Percentiles rank a stretch among this genome's conserved stretches.
Conservation (phyloP, 2,797 vertebrate species). For the Silurus aristotelis region DNA sequence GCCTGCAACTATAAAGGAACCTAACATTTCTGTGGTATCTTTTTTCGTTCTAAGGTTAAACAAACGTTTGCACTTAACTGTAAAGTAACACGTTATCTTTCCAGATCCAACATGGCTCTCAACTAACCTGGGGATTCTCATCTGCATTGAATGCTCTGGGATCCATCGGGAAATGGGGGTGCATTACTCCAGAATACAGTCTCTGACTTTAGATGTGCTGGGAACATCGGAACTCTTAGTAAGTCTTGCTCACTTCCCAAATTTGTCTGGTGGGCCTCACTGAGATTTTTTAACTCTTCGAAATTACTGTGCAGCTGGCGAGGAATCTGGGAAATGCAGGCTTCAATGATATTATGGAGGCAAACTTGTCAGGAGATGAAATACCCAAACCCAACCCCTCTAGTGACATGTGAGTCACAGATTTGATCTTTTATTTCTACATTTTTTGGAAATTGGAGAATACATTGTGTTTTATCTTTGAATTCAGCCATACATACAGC, state of each 20-base stretch:
- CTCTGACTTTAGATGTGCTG: conserved; percentile 91
- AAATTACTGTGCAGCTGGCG: conserved; percentile 78
- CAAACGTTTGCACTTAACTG: background rate
- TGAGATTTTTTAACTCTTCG: conserved; percentile 40
- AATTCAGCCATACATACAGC: background rate
- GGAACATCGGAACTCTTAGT: conserved; percentile 97
- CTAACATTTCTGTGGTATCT: no score
- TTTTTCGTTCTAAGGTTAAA: background rate
- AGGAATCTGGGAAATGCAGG: conserved; percentile 93
- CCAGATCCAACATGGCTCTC: conserved; percentile 95
- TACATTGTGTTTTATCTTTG: no score
- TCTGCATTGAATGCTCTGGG: conserved; percentile 96
- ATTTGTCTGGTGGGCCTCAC: conserved; percentile 50
- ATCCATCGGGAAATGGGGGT: conserved; percentile 97
- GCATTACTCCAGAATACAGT: conserved; percentile 97
- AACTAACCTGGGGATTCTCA: conserved; percentile 93
- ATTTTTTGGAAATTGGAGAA: background rate
- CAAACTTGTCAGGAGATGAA: conserved; percentile 78
- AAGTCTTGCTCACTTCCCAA: conserved; percentile 53
- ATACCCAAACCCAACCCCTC: conserved; percentile 81
- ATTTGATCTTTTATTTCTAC: background rate
- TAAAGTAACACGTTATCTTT: background rate
- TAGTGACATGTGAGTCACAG: conserved; percentile 90
- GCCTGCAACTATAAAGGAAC: no score
- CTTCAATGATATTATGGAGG: conserved; percentile 97